Evolutionary conservation across 2,113 vertebrate genomes (phyloP).

Genomic region (Buteo buteo): DNA sequence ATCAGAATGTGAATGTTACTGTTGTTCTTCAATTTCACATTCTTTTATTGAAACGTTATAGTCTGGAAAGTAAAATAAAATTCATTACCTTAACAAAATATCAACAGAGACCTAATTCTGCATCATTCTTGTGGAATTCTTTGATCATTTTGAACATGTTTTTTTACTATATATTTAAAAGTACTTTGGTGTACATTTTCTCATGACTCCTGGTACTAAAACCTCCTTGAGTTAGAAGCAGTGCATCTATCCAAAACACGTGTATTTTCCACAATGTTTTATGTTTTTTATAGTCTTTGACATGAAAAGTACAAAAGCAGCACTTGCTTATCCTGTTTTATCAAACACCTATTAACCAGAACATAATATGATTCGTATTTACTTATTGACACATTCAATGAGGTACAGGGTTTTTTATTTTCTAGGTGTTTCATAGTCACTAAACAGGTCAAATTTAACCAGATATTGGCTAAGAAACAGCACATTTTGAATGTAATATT

Average conservation of each 20-base stretch:
- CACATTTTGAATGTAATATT: background rate
- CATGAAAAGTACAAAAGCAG: background rate
- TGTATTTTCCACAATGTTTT: background rate
- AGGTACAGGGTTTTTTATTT: background rate
- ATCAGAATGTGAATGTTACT: slow-evolving; percentile 36
- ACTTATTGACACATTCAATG: background rate
- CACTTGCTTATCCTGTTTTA: background rate
- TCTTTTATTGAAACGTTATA: background rate
- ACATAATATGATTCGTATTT: background rate
- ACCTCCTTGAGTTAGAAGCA: background rate
- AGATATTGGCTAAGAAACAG: background rate
- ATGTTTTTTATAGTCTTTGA: background rate
- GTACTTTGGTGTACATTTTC: background rate
- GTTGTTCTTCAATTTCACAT: slow-evolving; percentile 13
- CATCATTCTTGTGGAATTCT: background rate
- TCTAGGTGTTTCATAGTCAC: background rate
- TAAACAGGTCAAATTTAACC: background rate
- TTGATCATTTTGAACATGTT: background rate
- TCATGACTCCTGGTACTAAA: background rate
- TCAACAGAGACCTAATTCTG: background rate
- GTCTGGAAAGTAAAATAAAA: background rate
- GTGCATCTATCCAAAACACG: background rate
- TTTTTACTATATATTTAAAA: background rate
- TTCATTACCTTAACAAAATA: background rate
- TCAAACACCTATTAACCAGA: background rate